Evolutionary conservation across 2,797 vertebrate genomes (phyloP).

Genomic region (Anguilla pacifica): DNA sequence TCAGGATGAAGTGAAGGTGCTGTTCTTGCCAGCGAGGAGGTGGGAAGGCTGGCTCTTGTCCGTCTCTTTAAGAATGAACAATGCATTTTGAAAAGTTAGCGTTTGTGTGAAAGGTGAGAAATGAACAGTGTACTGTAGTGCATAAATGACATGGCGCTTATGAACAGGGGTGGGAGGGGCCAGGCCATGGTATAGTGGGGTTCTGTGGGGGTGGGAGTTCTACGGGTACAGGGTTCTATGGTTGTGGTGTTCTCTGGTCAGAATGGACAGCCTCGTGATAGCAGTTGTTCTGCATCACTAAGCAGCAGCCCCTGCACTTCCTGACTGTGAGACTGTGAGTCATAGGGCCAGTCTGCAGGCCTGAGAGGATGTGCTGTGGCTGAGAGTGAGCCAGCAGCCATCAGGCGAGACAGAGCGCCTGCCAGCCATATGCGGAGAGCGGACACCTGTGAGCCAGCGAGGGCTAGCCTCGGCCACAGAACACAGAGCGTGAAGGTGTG

Average conservation of each 20-base stretch:
- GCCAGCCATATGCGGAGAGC: slow-evolving; percentile 27
- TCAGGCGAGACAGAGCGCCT: slow-evolving; percentile 8
- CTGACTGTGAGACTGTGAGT: not conserved
- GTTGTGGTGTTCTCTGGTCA: not conserved
- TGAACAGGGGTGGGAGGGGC: not conserved
- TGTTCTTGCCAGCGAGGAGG: not conserved
- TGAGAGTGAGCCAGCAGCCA: not conserved
- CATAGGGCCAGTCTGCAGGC: not conserved
- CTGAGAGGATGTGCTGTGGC: not conserved
- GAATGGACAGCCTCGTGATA: not conserved
- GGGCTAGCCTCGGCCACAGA: not conserved
- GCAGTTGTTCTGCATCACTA: not conserved
- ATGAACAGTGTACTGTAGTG: too few species aligned
- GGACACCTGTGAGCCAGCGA: not conserved
- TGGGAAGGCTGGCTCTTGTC: not conserved
- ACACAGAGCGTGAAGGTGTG: not conserved
- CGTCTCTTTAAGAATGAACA: not conserved
- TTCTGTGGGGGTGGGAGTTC: not conserved
- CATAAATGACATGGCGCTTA: too few species aligned
- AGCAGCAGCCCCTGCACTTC: not conserved
- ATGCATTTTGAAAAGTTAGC: not conserved
- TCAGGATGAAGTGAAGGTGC: not conserved
- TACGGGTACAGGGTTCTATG: not conserved
- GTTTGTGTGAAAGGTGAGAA: too few species aligned
- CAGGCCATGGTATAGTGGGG: not conserved